Conservation (phyloP, 2,113 vertebrate species). For the Callospermophilus lateralis region DNA sequence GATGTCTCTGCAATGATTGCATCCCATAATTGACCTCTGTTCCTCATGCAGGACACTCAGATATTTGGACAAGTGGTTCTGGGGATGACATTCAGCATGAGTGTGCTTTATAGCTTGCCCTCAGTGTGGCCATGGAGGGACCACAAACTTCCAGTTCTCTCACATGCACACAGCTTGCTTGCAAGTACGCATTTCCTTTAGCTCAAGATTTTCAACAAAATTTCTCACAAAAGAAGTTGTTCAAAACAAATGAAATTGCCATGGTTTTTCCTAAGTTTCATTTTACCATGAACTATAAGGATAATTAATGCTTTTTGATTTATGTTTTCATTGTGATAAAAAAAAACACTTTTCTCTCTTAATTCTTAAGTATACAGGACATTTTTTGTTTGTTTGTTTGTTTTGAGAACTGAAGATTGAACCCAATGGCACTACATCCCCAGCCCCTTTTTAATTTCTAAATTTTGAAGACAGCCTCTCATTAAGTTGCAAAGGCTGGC, state of each 20-base stretch:
- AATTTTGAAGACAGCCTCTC: no score
- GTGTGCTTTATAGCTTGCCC: background rate
- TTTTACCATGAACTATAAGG: background rate
- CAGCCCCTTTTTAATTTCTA: no score
- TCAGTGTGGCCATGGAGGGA: background rate
- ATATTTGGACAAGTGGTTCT: background rate
- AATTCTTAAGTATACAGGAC: background rate
- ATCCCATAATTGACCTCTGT: background rate
- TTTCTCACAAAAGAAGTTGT: background rate
- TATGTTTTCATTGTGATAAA: background rate
- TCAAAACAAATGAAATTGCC: slow-evolving; percentile 36
- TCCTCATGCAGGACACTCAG: background rate
- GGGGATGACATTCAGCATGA: background rate
- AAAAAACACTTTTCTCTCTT: background rate
- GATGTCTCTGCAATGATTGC: background rate
- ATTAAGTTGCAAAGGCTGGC: no score
- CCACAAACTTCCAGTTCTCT: background rate
- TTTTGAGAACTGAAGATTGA: background rate
- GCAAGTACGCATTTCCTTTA: background rate
- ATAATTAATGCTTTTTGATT: background rate
- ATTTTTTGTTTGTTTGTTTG: background rate
- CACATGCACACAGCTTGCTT: background rate
- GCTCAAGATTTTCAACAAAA: background rate
- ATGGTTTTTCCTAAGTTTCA: background rate
- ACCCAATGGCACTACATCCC: no score